Base-by-base conservation (phyloP, 2,797 vertebrate species). In the Parauchenoglanis punctatus region DNA sequence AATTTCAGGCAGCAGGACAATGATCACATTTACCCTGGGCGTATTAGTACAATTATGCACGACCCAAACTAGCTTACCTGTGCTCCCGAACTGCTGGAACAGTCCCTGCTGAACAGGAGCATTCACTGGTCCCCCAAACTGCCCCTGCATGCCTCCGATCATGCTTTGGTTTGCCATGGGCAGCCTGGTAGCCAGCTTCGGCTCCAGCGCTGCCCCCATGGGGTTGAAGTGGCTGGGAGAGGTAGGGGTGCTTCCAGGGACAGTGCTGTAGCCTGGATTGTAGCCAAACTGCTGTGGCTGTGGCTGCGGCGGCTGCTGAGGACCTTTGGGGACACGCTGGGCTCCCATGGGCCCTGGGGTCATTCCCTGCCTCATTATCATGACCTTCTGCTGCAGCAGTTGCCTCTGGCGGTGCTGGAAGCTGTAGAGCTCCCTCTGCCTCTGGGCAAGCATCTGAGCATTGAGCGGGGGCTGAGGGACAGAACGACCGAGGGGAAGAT, bases 391-490 rank as follows among this genome's bases (percentile, higher is more conserved):
- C 95, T 99, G 98, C 91, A 99, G 96, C 65, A 98, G 96, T 93
- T 99, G 97, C 88, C 97, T 94, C 93, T 99, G 98, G 46, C 97
- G 97, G 92, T 99, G 98, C 92, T 99, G 97, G 72, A 98, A 97
- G 95, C 97, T 99, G 92, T 97, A 98, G 84, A 99, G 94, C 78
- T 99, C 98, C 7, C 98, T 94, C 86, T 99, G 98, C 49, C 98
- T 96, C 92, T 99, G 98, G 0, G 98, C 98, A 92, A 99, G 88
- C 98, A 99, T 99, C 91, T 99, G 97, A 56, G 98, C 98, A 0
- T 99, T 99, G 84, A 99, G 94, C 0, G 97, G 98, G 31, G 97
- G 97, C 97, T 99, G 95, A 8, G 1, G 4, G 58, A 49, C 7
- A 81, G 25, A 46, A 23, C n/a, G 3, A 25, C 11, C 18, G 54